Percentiles rank a stretch among this genome's conserved stretches.
Evolutionary conservation across 2,888 invertebrate genomes (phyloP).

Genomic region (Ctena decussata): DNA sequence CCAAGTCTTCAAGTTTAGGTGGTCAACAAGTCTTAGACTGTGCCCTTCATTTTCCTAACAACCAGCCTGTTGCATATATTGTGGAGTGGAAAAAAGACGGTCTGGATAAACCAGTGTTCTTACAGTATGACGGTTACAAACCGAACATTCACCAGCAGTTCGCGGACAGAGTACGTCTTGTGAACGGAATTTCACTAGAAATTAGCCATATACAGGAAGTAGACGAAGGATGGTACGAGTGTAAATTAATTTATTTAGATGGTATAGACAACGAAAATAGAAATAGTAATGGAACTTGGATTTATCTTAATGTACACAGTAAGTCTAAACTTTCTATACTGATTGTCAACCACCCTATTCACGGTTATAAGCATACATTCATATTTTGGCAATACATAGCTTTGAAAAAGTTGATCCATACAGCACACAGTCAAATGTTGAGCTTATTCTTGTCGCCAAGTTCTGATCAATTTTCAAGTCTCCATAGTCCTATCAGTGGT

Average conservation of each 20-base stretch:
- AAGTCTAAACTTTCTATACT: conserved; percentile 84
- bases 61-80: conserved; percentile 98
- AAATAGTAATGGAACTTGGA: conserved; percentile 95
- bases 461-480: too few relatives aligned
- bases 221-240: conserved; percentile 99
- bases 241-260: conserved; percentile 97
- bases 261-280: conserved; percentile 92
- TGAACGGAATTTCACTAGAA: conserved; percentile 90
- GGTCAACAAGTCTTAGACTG: conserved; percentile 99
- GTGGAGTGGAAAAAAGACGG: conserved; percentile 99
- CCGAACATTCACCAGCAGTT: conserved; percentile 95
- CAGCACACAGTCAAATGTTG: too few relatives aligned
- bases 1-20: conserved; percentile 98
- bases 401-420: too few relatives aligned
- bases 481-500: too few relatives aligned
- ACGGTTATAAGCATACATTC: too few relatives aligned
- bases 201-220: conserved; percentile 97
- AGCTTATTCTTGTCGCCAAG: too few relatives aligned
- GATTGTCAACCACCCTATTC: too few relatives aligned
- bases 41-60: conserved; percentile 96
- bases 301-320: conserved; percentile 99
- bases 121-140: conserved; percentile 99
- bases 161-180: conserved; percentile 87
- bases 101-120: conserved; percentile 98
- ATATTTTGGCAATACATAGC: too few relatives aligned